phyloP scores from a whole-genome alignment of 2,113 vertebrate species.

The Dipodomys merriami region DNA sequence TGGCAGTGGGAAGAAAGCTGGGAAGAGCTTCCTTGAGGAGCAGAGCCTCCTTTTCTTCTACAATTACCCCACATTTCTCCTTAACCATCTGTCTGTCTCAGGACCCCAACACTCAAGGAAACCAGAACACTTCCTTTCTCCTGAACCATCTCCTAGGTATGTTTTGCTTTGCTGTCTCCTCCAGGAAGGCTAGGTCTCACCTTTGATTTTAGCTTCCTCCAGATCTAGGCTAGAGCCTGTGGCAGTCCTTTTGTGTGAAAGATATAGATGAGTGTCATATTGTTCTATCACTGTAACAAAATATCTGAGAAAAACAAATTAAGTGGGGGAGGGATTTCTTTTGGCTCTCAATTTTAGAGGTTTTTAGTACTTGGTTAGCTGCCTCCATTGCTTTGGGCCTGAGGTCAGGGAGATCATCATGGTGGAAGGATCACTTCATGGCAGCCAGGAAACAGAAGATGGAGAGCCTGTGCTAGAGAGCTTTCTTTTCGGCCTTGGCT shows the following conservation, averaged over 20 bases:
- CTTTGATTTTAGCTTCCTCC: not conserved
- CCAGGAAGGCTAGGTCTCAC: not conserved
- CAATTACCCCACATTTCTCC: not conserved
- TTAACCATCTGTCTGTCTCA: not conserved
- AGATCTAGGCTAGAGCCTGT: not conserved
- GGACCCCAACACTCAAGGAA: not conserved
- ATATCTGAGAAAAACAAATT: not conserved
- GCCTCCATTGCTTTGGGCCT: not conserved
- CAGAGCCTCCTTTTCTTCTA: not conserved
- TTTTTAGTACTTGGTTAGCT: not conserved
- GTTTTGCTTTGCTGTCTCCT: not conserved
- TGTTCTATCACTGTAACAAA: not conserved
- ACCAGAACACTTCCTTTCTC: not conserved
- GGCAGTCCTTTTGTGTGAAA: not conserved
- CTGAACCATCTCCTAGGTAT: not conserved
- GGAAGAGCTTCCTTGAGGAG: not conserved
- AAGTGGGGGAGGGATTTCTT: not conserved
- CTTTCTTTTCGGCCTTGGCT: not conserved
- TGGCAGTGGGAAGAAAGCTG: not conserved
- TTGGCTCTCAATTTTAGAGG: not conserved
- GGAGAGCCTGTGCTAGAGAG: too few species aligned
- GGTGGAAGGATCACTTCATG: not conserved
- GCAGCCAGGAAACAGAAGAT: not conserved
- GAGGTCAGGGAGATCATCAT: not conserved
- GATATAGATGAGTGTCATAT: too few species aligned